Base-by-base conservation (phyloP, 1,140 invertebrate species). In the Drosophila fuyamai region DNA sequence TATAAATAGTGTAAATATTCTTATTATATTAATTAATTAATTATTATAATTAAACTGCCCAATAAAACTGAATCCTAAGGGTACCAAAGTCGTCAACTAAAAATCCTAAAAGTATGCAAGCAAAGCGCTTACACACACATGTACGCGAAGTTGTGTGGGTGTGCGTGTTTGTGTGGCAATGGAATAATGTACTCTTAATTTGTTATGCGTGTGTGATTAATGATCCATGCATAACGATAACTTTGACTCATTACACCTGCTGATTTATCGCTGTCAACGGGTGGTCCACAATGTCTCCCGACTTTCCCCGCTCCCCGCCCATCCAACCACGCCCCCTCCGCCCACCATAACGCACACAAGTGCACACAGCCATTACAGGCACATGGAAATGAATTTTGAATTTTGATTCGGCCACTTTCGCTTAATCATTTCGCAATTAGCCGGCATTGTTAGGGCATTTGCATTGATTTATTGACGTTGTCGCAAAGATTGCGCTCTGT, bases 171-270 rank as follows among this genome's bases (percentile, higher is more conserved):
- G 50, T 66, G 55, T 71, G 60, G 60, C 76, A 88, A 65, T 71
- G 83, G 70, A 88, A 82, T 85, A 85, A 85, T 85, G 81, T 85
- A 86, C 79, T 85, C 79, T 85, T 85, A 88, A 85, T 85, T 85
- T 77, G 82, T 71, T 79, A 82, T 82, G 73, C 73, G 63, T 77
- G 63, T 70, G 76, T 88, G 82, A 86, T 88, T 86, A 86, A 86
- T 86, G 82, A 79, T 81, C 44, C 79, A 63, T 82, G 79, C 57
- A 77, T 53, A 70, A 74, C 75, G 62, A 72, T 88, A 78, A 62
- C 79, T 88, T 83, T 83, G 82, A 86, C 82, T 79, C 84, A 89
- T 83, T 78, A 83, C 71, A 83, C 66, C 62, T 80, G 84, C 67
- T 83, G 83, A 88, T 88, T 89, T 86, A 76, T 77, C 51, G 79